Base-by-base conservation (phyloP, 1,140 invertebrate genomes). In the Hylaeus volcanicus region DNA sequence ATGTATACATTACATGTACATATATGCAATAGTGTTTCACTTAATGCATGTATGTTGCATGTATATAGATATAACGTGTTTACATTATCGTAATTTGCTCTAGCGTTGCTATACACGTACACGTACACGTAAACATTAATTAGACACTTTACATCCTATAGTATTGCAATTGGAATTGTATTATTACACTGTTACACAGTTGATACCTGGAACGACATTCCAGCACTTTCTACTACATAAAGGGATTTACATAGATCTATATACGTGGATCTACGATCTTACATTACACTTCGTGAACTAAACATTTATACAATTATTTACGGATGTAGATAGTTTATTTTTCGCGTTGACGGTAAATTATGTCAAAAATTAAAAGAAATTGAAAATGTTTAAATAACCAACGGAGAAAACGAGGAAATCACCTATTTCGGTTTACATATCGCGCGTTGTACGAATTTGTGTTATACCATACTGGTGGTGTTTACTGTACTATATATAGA, bases 141-240 rank as follows among this genome's bases (percentile, higher is more conserved):
- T 26, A 26, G 26, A 26, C 26, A 26, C 26, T 26, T 26, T 26
- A 43, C 9, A 74, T 43, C 43, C 41, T 65, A 53, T 11, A 43
- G 55, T 45, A 56, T 75, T 9, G 5, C 9, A 64, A 65, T 68
- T 76, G 15, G 26, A 66, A 68, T 9, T 8, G 48, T 68, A 60
- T 12, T 55, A 9, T 26, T 26, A 26, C 26, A 26, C 26, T 26
- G 26, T 14, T 45, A 12, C 12, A 45, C n/a, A 14, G 5, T 37
- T 39, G 14, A 39, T 4, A 8, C 12, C 45, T 51, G 11, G 37
- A 70, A 61, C 43, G 15, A 48, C 12, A 55, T 77, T 77, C 55
- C 56, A 63, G 45, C 43, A 70, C 45, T 61, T 70, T 70, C 66
- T 37, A 70, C 26, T 61, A 12, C 39, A 51, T 1, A 1, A 68